Evolutionary conservation across 2,888 invertebrate genomes (phyloP), one percentile per base, ranked within the genome.

Genomic region (Epicampocera succincta): DNA sequence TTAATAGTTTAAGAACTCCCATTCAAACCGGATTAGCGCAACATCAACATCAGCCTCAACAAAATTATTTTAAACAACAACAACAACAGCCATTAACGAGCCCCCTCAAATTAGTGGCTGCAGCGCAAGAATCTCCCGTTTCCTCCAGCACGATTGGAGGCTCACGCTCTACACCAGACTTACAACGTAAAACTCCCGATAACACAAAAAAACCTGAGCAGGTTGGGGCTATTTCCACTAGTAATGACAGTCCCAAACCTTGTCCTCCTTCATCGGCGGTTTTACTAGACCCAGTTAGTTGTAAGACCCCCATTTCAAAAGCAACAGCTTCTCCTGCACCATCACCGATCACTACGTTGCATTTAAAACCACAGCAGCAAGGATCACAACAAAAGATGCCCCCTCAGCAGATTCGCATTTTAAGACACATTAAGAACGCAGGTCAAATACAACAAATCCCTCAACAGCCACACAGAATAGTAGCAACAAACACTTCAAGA

Each of bases 141-240:
- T 88, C 90, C 12, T 90, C 89, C 3, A 87, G 86, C 75, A 89
- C 87, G 1, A 83, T 86, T 15, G 85, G 83, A 29, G 84, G 85
- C 0, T 79, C 85, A 0, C 85, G 86, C 5, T 84, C 85, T 5
- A 86, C 86, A 5, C 85, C 86, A 0, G 89, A 87, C 12, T 25
- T 74, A 5, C 85, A 85, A 15, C 83, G 85, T 13, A 83, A 84
- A 17, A 80, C 84, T 8, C 76, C 85, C 1, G 85, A 85, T 19
- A 84, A 75, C 85, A 93, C 93, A 33, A 93, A 95, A 85, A 93
- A 93, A 0, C 96, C 96, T 0, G 96, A 96, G 79, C 96, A 96
- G 89, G 96, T 96, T 5, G 96, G 96, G 0, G 95, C 96, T 0
- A 95, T 96, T 11, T 96, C 96, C 85, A 96, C 96, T 0, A 96